Percentiles rank a stretch among this genome's conserved stretches.
Evolutionary conservation across 2,113 vertebrate genomes (phyloP).

Genomic region (Nerophis lumbriciformis): DNA sequence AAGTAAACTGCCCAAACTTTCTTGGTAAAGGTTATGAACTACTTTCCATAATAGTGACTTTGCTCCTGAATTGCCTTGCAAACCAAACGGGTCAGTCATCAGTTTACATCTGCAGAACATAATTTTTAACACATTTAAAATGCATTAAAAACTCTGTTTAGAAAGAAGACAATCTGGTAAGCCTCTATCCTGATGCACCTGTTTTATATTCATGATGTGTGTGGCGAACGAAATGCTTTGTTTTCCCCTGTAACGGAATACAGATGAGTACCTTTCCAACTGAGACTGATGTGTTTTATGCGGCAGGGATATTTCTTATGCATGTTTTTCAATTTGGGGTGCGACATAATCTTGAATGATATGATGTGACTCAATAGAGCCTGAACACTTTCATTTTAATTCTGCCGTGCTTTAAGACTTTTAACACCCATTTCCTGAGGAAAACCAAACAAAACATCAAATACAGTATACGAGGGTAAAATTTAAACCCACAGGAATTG

Average conservation of each 20-base stretch:
- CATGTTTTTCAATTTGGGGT: conserved; percentile 14
- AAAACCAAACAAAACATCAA: conserved; percentile 10
- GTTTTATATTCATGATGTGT: conserved; percentile 7
- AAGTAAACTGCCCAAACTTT: too few relatives aligned
- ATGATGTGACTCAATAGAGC: conserved; percentile 39
- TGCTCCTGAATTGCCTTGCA: too few relatives aligned
- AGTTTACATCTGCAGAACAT: too few relatives aligned
- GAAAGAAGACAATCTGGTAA: conserved; percentile 5
- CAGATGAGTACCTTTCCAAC: conserved; percentile 6
- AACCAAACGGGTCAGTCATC: too few relatives aligned
- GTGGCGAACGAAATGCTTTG: not conserved
- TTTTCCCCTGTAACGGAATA: not conserved
- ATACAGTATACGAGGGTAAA: not conserved
- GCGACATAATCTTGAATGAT: conserved; percentile 35
- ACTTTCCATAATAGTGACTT: too few relatives aligned
- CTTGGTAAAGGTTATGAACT: too few relatives aligned
- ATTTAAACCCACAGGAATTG: too few relatives aligned
- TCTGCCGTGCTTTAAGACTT: conserved; percentile 6
- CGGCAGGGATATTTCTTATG: conserved; percentile 22
- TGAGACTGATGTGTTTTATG: conserved; percentile 11
- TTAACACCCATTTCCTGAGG: conserved; percentile 1
- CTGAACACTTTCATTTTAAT: conserved; percentile 34
- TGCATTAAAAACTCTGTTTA: not conserved
- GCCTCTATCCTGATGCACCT: not conserved
- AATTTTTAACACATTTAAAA: not conserved